Base-by-base conservation (phyloP, 2,888 invertebrate species). In the Elegia similella region DNA sequence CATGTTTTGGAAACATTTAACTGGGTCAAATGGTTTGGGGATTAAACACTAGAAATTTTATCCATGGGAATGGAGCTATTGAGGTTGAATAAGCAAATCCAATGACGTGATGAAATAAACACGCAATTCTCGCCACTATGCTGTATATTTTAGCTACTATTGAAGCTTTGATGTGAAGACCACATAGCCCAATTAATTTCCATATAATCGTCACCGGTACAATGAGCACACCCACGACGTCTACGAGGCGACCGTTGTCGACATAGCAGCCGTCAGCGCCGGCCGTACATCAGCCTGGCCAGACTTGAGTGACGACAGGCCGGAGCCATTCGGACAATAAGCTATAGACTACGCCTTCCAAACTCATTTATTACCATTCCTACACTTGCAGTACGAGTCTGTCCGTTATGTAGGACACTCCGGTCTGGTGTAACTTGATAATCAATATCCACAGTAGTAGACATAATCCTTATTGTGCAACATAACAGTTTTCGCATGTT, bases 391-490 rank as follows among this genome's bases (percentile, higher is more conserved):
- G 55, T 61, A 59, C 67, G 61, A 59, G 60, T 59, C 61, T 60
- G 60, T 59, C 61, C 62, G 60, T 62, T 64, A 68, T 63, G 59
- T 62, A 58, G 62, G 62, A 48, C 61, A 56, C 38, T 44, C 56
- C 58, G 52, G 53, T 56, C 63, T 30, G 30, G 61, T 58, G 63
- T 66, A 68, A 68, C 70, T 65, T 70, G 68, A 66, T 69, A 74
- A 73, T 78, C 76, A 72, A 73, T 77, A 73, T 67, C 69, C 60
- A 62, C 69, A 67, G 64, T 67, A 70, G 67, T 67, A 66, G 62
- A 48, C 59, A 59, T 56, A 58, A 55, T 57, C 50, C 54, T 58
- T 58, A 56, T 65, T 62, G 59, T 61, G 71, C 65, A 75, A 73
- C 71, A 66, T 66, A 71, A 68, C 73, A 72, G 65, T 61, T 61